These are phyloP conservation scores for Pelosia muscerda DNA, from an alignment of 2,888 invertebrate genomes.

Conservation along the genomic window DNA sequence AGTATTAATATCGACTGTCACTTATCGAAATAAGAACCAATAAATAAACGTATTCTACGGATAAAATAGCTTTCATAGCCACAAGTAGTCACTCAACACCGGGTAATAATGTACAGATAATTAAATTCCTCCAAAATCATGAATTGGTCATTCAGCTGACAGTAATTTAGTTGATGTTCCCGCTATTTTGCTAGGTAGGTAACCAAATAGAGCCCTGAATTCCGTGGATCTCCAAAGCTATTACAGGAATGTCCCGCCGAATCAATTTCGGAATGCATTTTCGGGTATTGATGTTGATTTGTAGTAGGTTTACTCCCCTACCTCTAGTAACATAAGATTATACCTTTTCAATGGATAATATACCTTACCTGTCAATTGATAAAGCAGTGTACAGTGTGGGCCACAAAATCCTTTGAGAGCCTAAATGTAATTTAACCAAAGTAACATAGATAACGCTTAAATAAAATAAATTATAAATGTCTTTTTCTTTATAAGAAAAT, in stretches of 20 bases:
- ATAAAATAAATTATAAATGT: no score
- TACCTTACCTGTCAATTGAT: no score
- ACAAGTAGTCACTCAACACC: background rate
- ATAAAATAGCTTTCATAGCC: background rate
- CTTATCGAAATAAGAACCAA: background rate
- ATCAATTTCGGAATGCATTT: slow-evolving; percentile 41
- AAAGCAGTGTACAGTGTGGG: no score
- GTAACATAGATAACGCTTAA: no score
- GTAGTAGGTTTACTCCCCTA: no score
- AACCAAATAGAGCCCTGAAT: slow-evolving; percentile 53
- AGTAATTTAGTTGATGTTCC: slow-evolving; percentile 42
- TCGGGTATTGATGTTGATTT: no score
- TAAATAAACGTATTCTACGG: background rate
- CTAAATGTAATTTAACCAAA: no score
- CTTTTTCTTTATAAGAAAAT: no score
- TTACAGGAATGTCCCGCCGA: slow-evolving; percentile 62
- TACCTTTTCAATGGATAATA: no score
- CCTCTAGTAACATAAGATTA: background rate
- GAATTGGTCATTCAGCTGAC: background rate
- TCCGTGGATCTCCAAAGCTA: slow-evolving; percentile 61
- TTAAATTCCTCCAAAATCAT: background rate
- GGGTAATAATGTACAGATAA: background rate
- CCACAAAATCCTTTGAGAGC: no score
- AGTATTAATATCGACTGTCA: no score
- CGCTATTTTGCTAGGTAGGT: slow-evolving; percentile 42